A percentile compares a stretch with the other conserved stretches of the same genome.
phyloP scores from a whole-genome alignment of 2,888 invertebrate genomes.

The Carabus problematicus region DNA sequence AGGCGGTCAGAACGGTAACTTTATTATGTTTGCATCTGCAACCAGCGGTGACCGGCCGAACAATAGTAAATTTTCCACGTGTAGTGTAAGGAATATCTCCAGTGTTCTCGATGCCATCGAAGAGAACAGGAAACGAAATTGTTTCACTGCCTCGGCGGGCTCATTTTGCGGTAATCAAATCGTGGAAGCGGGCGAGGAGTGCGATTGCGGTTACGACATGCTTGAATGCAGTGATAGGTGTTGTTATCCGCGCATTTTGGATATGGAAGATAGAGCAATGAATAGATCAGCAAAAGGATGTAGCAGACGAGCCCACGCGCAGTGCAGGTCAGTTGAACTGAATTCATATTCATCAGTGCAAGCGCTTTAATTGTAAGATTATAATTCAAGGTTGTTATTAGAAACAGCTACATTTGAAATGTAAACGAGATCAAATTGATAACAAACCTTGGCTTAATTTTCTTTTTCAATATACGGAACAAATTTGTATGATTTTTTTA shows the following conservation, averaged over 20 bases:
- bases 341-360: too few relatives aligned
- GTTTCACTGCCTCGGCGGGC: constrained; percentile 88
- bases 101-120: constrained; percentile 92
- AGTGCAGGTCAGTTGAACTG: constrained; percentile 72
- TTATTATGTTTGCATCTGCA: constrained; percentile 99
- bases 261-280: constrained; percentile 70
- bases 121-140: constrained; percentile 90
- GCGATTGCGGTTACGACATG: constrained; percentile 94
- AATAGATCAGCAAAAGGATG: constrained; percentile 82
- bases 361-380: too few relatives aligned
- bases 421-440: too few relatives aligned
- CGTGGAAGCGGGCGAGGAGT: constrained; percentile 96
- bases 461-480: too few relatives aligned
- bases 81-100: constrained; percentile 94
- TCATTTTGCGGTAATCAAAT: constrained; percentile 99
- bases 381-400: too few relatives aligned
- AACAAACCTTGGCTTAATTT: too few relatives aligned
- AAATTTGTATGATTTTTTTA: not conserved
- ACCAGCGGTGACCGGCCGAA: constrained; percentile 98
- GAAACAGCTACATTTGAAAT: too few relatives aligned
- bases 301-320: constrained; percentile 75
- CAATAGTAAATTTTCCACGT: constrained; percentile 96
- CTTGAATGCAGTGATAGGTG: constrained; percentile 92
- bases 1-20: constrained; percentile 93
- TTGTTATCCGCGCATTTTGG: constrained; percentile 87